A percentile compares a stretch with the other conserved stretches of the same genome.
Conservation (phyloP, 2,888 invertebrate genomes). For the Mongoloraphidia duomilia region DNA sequence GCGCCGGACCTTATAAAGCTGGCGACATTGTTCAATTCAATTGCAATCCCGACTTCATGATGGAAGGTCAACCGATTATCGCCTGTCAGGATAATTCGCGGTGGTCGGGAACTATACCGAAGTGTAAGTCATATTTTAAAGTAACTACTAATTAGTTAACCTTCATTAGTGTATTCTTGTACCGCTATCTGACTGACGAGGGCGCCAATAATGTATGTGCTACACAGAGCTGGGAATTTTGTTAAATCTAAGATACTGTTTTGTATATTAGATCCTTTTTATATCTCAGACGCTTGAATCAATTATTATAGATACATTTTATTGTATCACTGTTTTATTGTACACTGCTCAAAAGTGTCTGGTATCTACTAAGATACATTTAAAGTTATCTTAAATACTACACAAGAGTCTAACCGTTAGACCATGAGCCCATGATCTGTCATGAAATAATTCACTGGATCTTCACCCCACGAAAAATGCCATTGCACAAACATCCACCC, state of each 20-base stretch:
- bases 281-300: background rate
- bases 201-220: too few relatives aligned
- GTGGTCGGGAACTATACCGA: slow-evolving; percentile 74
- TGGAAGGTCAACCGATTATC: slow-evolving; percentile 80
- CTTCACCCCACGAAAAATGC: too few relatives aligned
- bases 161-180: background rate
- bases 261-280: background rate
- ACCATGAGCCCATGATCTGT: too few relatives aligned
- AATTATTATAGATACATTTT: too few relatives aligned
- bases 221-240: background rate
- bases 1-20: slow-evolving; percentile 62
- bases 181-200: background rate
- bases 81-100: slow-evolving; percentile 78
- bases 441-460: too few relatives aligned
- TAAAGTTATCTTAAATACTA: too few relatives aligned
- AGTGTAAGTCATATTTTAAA: slow-evolving; percentile 44
- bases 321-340: too few relatives aligned
- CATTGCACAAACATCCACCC: too few relatives aligned
- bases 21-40: slow-evolving; percentile 79
- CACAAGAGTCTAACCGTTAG: too few relatives aligned
- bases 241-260: background rate
- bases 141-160: background rate
- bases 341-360: too few relatives aligned
- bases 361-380: too few relatives aligned
- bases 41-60: slow-evolving; percentile 76